A percentile compares a stretch with the other conserved stretches of the same genome.
Conservation (phyloP, 2,113 vertebrate genomes). For the Marmota monax region DNA sequence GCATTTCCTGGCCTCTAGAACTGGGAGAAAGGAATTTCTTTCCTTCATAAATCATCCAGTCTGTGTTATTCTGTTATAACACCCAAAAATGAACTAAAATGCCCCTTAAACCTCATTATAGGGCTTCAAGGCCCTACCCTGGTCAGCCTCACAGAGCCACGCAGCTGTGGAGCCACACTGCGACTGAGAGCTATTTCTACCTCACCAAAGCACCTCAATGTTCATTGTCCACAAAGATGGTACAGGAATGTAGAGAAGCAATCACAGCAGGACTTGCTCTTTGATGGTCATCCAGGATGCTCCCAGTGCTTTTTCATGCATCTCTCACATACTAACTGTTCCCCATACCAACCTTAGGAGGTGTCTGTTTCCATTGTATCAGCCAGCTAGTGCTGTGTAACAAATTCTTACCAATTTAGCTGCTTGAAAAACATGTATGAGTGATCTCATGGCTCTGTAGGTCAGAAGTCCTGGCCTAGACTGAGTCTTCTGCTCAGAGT, state of each 20-base stretch:
- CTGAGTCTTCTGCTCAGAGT: background rate
- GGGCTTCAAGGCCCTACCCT: too few relatives aligned
- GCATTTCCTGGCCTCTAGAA: background rate
- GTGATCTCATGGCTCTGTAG: background rate
- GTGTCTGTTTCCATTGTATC: background rate
- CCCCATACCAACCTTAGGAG: background rate
- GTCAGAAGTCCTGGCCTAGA: background rate
- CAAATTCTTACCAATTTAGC: background rate
- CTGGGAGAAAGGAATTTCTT: background rate
- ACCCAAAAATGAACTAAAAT: background rate
- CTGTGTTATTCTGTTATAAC: background rate
- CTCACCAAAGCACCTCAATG: background rate
- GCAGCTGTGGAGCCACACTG: too few relatives aligned
- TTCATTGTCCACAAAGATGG: background rate
- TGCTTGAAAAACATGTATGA: background rate
- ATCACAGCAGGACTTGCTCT: background rate
- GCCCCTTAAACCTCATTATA: background rate
- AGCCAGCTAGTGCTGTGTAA: background rate
- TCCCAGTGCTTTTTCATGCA: background rate
- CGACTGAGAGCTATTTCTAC: background rate
- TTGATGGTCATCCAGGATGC: background rate
- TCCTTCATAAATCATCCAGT: background rate
- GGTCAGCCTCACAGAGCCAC: background rate
- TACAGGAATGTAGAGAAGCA: background rate
- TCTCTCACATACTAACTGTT: background rate